Percentiles rank a stretch among this genome's conserved stretches.
These are phyloP conservation scores for Pherbina coryleti DNA, from an alignment of 2,888 invertebrate species.

Conservation along the genomic window DNA sequence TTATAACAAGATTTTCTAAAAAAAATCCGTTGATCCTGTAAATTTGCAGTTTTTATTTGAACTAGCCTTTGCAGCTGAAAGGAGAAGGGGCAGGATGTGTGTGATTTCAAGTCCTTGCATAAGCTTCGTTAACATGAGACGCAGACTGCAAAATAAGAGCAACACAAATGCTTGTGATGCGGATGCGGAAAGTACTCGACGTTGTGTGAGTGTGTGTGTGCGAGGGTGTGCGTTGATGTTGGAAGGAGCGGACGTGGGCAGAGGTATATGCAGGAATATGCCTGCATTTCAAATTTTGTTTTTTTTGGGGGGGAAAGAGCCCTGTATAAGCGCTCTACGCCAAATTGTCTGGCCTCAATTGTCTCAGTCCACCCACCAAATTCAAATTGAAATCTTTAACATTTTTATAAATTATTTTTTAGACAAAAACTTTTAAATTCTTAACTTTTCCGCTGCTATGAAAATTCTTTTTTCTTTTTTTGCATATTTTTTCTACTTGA, in stretches of 20 bases:
- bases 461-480: too few relatives aligned
- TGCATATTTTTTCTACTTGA: too few relatives aligned
- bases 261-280: too few relatives aligned
- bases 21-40: neutral
- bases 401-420: too few relatives aligned
- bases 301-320: neutral
- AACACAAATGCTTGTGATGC: constrained; percentile 3
- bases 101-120: constrained; percentile 6
- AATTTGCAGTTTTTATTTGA: constrained; percentile 13
- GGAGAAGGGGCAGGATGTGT: neutral
- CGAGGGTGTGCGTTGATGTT: neutral
- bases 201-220: constrained; percentile 3
- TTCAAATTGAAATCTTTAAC: too few relatives aligned
- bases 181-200: constrained; percentile 10
- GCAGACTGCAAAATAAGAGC: constrained; percentile 30
- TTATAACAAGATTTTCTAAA: neutral
- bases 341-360: neutral
- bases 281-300: too few relatives aligned
- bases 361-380: neutral
- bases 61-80: neutral
- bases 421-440: too few relatives aligned
- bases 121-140: constrained; percentile 27
- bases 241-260: neutral
- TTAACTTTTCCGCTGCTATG: too few relatives aligned
- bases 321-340: neutral